Conservation (phyloP, 2,888 invertebrate genomes). For the Steromphala cineraria region DNA sequence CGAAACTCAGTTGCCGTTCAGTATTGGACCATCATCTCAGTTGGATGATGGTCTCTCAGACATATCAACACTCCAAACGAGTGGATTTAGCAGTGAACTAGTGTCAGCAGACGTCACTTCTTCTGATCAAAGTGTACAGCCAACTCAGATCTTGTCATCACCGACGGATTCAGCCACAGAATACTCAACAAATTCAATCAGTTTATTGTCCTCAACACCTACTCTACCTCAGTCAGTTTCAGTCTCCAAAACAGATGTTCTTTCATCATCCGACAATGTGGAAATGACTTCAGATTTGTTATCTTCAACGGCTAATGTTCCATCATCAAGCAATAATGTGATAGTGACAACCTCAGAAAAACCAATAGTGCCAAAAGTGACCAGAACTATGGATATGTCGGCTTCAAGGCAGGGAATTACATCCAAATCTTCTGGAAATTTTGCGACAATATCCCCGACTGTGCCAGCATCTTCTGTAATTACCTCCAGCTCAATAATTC, state of each 20-base stretch:
- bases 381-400: not conserved
- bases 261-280: too few relatives aligned
- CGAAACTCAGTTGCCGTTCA: not conserved
- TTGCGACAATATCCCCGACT: not conserved
- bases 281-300: not conserved
- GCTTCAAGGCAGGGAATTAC: not conserved
- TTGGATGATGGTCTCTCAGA: not conserved
- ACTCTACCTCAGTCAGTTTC: not conserved
- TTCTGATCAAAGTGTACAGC: not conserved
- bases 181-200: not conserved
- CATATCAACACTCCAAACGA: not conserved
- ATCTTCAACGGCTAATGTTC: not conserved
- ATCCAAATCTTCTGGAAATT: not conserved
- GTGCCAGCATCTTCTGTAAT: not conserved
- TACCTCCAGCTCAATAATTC: not conserved
- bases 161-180: not conserved
- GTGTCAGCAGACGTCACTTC: not conserved
- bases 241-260: not conserved
- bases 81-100: not conserved
- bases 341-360: not conserved
- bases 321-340: not conserved
- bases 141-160: not conserved
- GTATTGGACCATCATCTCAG: not conserved
- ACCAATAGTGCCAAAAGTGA: not conserved
- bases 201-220: not conserved